These are phyloP conservation scores for Arctia plantaginis DNA, from an alignment of 2,888 invertebrate genomes.

Conservation along the genomic window DNA sequence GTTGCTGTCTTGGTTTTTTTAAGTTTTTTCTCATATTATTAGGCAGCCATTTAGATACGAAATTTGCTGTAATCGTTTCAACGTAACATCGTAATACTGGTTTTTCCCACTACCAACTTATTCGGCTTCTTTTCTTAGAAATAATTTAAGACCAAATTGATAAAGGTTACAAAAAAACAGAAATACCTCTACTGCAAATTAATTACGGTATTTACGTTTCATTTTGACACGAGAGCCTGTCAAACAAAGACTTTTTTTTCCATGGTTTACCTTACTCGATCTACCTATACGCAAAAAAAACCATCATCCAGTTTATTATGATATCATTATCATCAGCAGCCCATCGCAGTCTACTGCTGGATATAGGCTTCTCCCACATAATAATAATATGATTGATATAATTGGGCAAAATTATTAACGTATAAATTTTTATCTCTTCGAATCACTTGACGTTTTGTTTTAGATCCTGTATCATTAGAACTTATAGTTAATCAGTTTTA, in stretches of 20 bases:
- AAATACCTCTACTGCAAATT: not conserved
- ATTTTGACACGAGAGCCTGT: not conserved
- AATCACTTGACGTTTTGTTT: not conserved
- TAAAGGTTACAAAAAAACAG: slow-evolving; percentile 4
- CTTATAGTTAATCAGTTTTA: not conserved
- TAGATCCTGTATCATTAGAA: not conserved
- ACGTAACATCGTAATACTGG: not conserved
- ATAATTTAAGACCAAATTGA: slow-evolving; percentile 12
- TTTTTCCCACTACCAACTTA: not conserved
- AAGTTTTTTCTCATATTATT: not conserved
- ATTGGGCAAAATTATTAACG: not conserved
- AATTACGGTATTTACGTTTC: not conserved
- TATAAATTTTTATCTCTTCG: no score
- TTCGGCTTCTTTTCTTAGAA: slow-evolving; percentile 11
- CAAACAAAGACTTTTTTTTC: not conserved
- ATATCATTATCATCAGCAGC: no score
- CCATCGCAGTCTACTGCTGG: no score
- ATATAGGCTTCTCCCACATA: no score
- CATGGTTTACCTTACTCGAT: no score
- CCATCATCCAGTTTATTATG: no score
- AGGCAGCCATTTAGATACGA: not conserved
- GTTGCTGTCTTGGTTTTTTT: not conserved
- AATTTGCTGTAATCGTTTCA: not conserved
- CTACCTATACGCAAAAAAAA: no score
- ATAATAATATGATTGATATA: no score